Conservation (phyloP, 2,113 vertebrate species). For the Oryctolagus cuniculus region mOryCun1.1 NC_091438.1:59379501-59380000, state of each 20-base stretch:
- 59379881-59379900: neutral
- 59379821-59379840: constrained; percentile 54
- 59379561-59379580: neutral
- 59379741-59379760: neutral
- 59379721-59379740: constrained; percentile 43
- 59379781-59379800: constrained; percentile 29
- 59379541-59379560: neutral
- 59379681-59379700: constrained; percentile 59
- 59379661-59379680: neutral
- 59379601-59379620: constrained; percentile 47
- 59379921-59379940: neutral
- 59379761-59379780: neutral
- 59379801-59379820: constrained; percentile 14
- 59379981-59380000: neutral
- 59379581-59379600: constrained; percentile 38
- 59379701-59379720: constrained; percentile 30
- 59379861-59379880: constrained; percentile 40
- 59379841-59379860: constrained; percentile 38
- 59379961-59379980: neutral
- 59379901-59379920: neutral
- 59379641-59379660: constrained; percentile 13
- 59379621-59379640: neutral
- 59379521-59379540: too few species aligned
- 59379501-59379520: too few species aligned
- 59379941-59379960: neutral